Evolutionary conservation across 1,140 invertebrate genomes (phyloP).

Genomic region (Psilanteris sp.): DNA sequence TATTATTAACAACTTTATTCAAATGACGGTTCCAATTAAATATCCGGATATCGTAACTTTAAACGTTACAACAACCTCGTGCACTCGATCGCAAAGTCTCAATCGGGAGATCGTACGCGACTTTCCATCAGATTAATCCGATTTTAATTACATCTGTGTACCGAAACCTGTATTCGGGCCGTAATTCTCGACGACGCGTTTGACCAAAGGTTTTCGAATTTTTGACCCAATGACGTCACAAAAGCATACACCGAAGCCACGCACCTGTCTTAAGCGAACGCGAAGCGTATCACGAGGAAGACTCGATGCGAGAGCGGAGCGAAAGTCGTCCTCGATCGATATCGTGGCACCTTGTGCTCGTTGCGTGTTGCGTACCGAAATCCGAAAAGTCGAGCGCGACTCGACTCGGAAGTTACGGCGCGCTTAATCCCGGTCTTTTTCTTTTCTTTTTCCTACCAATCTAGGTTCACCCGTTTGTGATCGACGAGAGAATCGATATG

Average conservation of each 20-base stretch:
- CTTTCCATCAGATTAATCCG: no score
- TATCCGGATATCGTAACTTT: no score
- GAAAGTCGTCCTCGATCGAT: slow-evolving; percentile 52
- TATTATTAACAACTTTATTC: no score
- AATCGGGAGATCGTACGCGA: no score
- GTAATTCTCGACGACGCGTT: not conserved
- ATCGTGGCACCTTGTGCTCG: slow-evolving; percentile 30
- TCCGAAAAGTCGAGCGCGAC: slow-evolving; percentile 5
- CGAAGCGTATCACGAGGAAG: slow-evolving; percentile 28
- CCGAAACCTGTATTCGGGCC: no score
- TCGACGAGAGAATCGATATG: slow-evolving; percentile 46
- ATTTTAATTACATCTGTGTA: no score
- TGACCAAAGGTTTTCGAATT: not conserved
- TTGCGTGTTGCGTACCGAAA: slow-evolving; percentile 16
- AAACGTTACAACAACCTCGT: no score
- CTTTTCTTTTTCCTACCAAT: slow-evolving; percentile 9
- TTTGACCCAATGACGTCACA: slow-evolving; percentile 7
- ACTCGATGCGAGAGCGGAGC: slow-evolving; percentile 11
- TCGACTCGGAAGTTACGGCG: slow-evolving; percentile 13
- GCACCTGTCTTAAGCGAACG: slow-evolving; percentile 16
- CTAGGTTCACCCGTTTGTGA: slow-evolving; percentile 26
- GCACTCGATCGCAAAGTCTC: no score
- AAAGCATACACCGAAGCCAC: not conserved
- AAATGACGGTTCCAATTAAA: no score
- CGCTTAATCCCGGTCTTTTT: slow-evolving; percentile 8